Base-by-base conservation (phyloP, 2,888 invertebrate species). In the Acanthosepion lycidas region DNA sequence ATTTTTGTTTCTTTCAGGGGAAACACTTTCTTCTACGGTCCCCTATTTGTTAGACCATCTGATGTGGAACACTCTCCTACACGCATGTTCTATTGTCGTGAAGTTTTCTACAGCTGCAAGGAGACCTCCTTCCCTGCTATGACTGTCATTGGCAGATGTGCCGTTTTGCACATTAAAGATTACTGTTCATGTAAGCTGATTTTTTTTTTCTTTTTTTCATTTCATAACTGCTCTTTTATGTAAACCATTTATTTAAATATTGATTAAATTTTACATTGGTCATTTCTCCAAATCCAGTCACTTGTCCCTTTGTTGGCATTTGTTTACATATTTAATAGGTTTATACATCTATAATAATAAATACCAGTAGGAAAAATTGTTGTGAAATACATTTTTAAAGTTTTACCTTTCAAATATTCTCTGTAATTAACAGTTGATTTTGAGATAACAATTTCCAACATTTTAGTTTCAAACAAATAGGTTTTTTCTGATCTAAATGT, bases 51-150 rank as follows among this genome's bases (percentile, higher is more conserved):
- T 94, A 98, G 98, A 94, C 99, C 99, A 0, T 98, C 98, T 3
- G 99, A 99, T 97, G 98, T 99, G 28, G 98, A 98, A 26, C 98
- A 98, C 96, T 98, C 98, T 9, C 97, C 97, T 0, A 97, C 97
- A 6, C 96, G 97, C 8, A 96, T 98, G 94, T 99, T 99, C 97
- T 99, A 99, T 98, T 98, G 99, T 96, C 99, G 99, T 98, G 99
- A 99, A 98, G 98, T 99, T 95, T 98, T 99, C 96, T 98, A 99
- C 78, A 99, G 99, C 59, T 98, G 99, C 0, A 98, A 99, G 95
- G 99, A 99, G 97, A 99, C 99, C 97, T 98, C 99, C 0, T 99
- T 99, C 97, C 99, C 99, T 8, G 98, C 99, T 59, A 98, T 99
- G 96, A 99, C 98, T 96, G 98, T 99, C 95, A 98, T 99, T 95